Percentiles rank a stretch among this genome's conserved stretches.
Conservation (phyloP, 2,113 vertebrate genomes). For the Falco punctatus region DNA sequence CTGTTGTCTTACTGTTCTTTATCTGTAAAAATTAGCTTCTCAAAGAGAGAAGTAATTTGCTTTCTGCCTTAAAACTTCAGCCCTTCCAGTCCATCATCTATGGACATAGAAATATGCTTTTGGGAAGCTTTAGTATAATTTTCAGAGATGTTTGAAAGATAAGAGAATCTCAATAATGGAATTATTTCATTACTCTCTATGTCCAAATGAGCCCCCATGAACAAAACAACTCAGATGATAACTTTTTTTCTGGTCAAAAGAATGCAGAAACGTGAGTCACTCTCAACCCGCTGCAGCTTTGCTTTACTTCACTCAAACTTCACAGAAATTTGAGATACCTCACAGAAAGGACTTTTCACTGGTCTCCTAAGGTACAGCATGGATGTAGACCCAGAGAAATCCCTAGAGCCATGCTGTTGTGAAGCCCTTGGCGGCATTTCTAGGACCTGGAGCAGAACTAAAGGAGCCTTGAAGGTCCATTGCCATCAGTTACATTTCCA, state of each 20-base stretch:
- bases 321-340: not conserved
- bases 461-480: not conserved
- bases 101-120: not conserved
- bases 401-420: not conserved
- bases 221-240: not conserved
- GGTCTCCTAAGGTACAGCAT: not conserved
- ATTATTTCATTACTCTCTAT: not conserved
- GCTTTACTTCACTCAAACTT: not conserved
- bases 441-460: not conserved
- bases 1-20: not conserved
- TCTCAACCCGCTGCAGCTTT: not conserved
- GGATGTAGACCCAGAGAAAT: not conserved
- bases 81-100: not conserved
- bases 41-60: not conserved
- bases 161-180: not conserved
- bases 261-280: not conserved
- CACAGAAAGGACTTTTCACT: not conserved
- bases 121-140: not conserved
- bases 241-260: not conserved
- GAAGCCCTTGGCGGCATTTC: not conserved
- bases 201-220: not conserved
- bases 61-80: not conserved
- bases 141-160: not conserved
- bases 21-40: not conserved
- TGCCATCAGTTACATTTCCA: not conserved